These are phyloP conservation scores for Schizopygopsis malacanthus DNA, from an alignment of 2,797 vertebrate genomes.

Conservation along the genomic window DNA sequence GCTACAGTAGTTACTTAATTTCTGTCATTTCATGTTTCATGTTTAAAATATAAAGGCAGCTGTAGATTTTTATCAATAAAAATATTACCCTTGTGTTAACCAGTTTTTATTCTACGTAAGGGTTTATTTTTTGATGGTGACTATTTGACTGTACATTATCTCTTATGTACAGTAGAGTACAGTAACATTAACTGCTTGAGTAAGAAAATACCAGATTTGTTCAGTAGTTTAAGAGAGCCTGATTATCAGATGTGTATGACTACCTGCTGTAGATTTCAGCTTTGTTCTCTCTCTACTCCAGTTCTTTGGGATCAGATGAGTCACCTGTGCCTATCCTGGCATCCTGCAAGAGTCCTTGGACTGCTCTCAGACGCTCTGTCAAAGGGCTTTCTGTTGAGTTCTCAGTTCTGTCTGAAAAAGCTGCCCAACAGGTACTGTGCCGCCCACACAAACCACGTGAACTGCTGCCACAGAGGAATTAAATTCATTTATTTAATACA, in stretches of 20 bases:
- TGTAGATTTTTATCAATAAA: background rate
- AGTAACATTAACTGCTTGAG: background rate
- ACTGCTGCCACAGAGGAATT: background rate
- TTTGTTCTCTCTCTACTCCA: slow-evolving; percentile 63
- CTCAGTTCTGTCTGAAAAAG: slow-evolving; percentile 91
- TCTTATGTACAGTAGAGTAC: background rate
- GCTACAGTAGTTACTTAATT: background rate
- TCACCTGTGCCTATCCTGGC: slow-evolving; percentile 88
- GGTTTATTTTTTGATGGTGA: too few relatives aligned
- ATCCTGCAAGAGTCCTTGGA: slow-evolving; percentile 87
- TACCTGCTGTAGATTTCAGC: slow-evolving; percentile 5
- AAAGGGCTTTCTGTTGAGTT: slow-evolving; percentile 95
- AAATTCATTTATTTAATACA: slow-evolving; percentile 66
- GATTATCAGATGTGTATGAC: background rate
- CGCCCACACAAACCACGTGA: background rate
- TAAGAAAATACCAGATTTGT: background rate
- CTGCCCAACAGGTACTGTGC: slow-evolving; percentile 87
- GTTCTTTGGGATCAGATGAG: slow-evolving; percentile 89
- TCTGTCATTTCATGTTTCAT: background rate
- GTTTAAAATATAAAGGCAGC: background rate
- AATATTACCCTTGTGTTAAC: too few relatives aligned
- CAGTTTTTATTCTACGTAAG: too few relatives aligned
- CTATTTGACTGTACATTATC: too few relatives aligned
- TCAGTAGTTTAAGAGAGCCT: background rate
- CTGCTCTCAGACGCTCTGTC: slow-evolving; percentile 87